phyloP scores from a whole-genome alignment of 2,113 vertebrate species.

The Sitta europaea region DNA sequence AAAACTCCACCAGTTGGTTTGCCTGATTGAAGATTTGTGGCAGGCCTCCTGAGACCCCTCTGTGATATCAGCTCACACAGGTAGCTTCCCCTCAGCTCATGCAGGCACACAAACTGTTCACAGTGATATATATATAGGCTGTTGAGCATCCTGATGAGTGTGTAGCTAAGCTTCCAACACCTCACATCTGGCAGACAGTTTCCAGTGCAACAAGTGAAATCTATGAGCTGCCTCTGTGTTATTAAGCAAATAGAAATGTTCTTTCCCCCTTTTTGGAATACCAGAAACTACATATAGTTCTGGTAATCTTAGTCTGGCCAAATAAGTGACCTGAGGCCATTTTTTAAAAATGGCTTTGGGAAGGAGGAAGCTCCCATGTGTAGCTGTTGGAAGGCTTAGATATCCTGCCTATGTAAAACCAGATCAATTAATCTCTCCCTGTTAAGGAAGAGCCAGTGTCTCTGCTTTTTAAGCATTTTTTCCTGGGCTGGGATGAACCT shows the following conservation, averaged over 20 bases:
- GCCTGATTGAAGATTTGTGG: not conserved
- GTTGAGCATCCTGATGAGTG: not conserved
- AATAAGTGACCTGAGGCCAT: not conserved
- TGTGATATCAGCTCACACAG: not conserved
- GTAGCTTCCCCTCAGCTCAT: not conserved
- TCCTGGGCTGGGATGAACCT: not conserved
- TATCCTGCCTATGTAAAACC: rapidly evolving
- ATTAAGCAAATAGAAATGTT: not conserved
- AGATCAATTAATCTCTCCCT: not conserved
- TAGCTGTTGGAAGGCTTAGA: not conserved
- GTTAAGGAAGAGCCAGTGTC: not conserved
- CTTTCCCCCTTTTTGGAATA: not conserved
- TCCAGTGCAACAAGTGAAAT: not conserved
- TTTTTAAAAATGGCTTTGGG: not conserved
- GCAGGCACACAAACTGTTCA: not conserved
- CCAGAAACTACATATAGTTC: not conserved
- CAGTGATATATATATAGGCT: not conserved
- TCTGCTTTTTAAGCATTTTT: not conserved
- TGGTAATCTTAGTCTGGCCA: not conserved
- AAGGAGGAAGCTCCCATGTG: not conserved
- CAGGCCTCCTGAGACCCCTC: not conserved
- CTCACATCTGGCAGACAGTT: not conserved
- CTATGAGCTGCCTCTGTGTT: not conserved
- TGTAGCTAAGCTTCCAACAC: not conserved
- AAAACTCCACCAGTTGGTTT: not conserved